Evolutionary conservation across 2,888 invertebrate species (phyloP).

Genomic region (Plutella xylostella): DNA sequence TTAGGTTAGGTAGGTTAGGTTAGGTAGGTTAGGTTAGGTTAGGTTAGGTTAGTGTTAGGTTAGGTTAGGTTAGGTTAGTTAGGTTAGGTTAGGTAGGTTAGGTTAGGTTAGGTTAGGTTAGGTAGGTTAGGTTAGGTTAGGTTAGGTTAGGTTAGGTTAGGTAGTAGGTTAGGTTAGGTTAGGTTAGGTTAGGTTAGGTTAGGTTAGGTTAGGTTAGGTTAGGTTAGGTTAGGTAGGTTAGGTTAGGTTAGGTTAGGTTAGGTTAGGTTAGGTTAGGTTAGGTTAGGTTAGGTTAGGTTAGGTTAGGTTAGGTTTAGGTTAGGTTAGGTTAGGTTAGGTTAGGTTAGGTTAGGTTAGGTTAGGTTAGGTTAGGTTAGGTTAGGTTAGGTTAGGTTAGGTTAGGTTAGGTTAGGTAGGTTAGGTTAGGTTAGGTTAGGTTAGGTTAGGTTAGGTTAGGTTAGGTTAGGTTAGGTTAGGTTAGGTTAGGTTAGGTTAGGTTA

Average conservation of each 20-base stretch:
- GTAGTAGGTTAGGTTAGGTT: too few relatives aligned
- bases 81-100: slow-evolving; percentile 22
- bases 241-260: slow-evolving; percentile 21
- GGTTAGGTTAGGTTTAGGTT: slow-evolving; percentile 18
- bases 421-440: slow-evolving; percentile 17
- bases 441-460: slow-evolving; percentile 17
- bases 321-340: slow-evolving; percentile 16
- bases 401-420: slow-evolving; percentile 16
- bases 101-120: slow-evolving; percentile 20
- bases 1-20: slow-evolving; percentile 25
- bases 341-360: slow-evolving; percentile 9
- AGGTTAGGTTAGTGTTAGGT: slow-evolving; percentile 23
- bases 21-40: slow-evolving; percentile 24
- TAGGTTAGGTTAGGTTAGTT: slow-evolving; percentile 20
- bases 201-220: slow-evolving; percentile 13
- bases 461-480: slow-evolving; percentile 17
- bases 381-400: slow-evolving; percentile 16
- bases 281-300: slow-evolving; percentile 20
- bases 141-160: too few relatives aligned
- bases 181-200: slow-evolving; percentile 15
- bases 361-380: slow-evolving; percentile 13
- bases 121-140: too few relatives aligned
- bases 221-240: slow-evolving; percentile 16
- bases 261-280: slow-evolving; percentile 21
- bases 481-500: slow-evolving; percentile 16